phyloP scores from a whole-genome alignment of 2,113 vertebrate species.

The Prunella himalayana region DNA sequence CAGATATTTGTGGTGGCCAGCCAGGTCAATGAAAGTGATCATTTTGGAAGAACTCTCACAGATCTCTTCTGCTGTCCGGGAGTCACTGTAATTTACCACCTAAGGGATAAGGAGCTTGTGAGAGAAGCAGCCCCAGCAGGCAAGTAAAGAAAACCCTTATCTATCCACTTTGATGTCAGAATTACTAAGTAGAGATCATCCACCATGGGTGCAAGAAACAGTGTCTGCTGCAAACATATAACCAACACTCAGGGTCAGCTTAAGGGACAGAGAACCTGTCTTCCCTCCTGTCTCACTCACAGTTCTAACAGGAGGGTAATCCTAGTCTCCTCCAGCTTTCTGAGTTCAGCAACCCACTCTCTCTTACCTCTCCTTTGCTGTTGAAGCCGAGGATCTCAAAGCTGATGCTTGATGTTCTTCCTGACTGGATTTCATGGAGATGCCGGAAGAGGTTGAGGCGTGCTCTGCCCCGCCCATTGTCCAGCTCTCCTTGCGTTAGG shows the following conservation, averaged over 20 bases:
- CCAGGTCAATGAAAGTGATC: constrained; percentile 99
- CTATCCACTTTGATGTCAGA: not conserved
- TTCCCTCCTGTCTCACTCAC: not conserved
- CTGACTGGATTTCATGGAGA: constrained; percentile 97
- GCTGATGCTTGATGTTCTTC: constrained; percentile 97
- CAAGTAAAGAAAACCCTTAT: not conserved
- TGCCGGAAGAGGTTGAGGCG: constrained; percentile 98
- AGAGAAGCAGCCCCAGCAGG: not conserved
- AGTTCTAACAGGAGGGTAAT: not conserved
- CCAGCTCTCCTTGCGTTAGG: constrained; percentile 94
- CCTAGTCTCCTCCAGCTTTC: not conserved
- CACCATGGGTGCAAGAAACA: not conserved
- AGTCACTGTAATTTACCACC: constrained; percentile 99
- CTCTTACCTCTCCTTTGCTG: constrained; percentile 92
- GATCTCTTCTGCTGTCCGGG: constrained; percentile 94
- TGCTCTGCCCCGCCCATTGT: constrained; percentile 93
- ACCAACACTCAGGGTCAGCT: not conserved
- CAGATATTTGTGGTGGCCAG: constrained; percentile 97
- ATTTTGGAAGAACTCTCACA: constrained; percentile 99
- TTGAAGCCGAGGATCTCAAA: constrained; percentile 98
- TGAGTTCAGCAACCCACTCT: not conserved
- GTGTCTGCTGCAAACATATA: not conserved
- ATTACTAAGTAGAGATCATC: not conserved
- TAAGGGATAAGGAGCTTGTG: constrained; percentile 31
- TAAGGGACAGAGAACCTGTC: not conserved